Base-by-base conservation (phyloP, 53 echinoderm and acorn worm species). In the Mesocentrotus franciscanus region DNA sequence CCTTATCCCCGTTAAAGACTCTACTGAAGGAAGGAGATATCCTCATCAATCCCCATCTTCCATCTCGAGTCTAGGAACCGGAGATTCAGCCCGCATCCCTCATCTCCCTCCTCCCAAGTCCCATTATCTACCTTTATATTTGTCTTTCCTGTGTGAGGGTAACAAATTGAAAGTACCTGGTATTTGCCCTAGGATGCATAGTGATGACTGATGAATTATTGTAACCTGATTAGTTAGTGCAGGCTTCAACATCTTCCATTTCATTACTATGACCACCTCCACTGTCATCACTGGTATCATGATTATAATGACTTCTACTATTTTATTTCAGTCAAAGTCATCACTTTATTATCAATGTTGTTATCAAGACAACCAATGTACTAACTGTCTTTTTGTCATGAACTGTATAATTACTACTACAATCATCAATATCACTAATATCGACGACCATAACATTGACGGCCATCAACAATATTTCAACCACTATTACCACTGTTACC, bases 1-100 rank as follows among this genome's bases (percentile, higher is more conserved):
- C 58, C 35, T 91, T 4, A 91, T 61, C 91, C 91, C 22, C 36
- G 36, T 34, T 66, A 64, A 91, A 91, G 91, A 91, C 91, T 64
- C 68, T 15, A 62, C 5, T 91, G 91, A 91, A 91, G 66, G 91
- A 91, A 66, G 91, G 22, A 34, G 61, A 91, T 61, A 91, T 66
- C 66, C 66, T 17, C 30, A 17, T 91, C 91, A 91, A 66, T 91
- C 91, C 32, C 24, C 91, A 66, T 39, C 49, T 22, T 7, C 49
- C 74, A 72, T 91, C 68, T 91, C 42, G 66, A 22, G 58, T 11
- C 87, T 57, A 87, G 10, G 58, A 87, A 87, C 29, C 27, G 9
- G 58, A 87, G 87, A 87, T 56, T n/a, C n/a, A 22, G 87, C 9
- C 56, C 8, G 15, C 87, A 87, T 87, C 87, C 87, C 27, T 58